These are phyloP conservation scores for Drosophila truncata DNA, from an alignment of 1,140 invertebrate species.

Conservation along the genomic window DNA sequence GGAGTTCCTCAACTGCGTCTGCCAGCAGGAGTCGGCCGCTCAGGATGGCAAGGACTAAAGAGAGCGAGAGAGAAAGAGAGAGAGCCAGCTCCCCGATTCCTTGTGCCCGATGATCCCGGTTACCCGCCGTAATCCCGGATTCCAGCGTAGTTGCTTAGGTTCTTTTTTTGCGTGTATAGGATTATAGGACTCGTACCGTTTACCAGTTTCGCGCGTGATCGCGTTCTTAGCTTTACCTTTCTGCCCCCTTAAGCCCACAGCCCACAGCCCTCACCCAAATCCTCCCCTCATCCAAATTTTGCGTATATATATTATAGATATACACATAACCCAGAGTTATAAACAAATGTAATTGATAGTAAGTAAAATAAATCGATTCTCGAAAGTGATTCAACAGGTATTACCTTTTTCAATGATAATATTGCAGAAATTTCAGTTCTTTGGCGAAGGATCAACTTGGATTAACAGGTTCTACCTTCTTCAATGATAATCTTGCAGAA, in stretches of 20 bases:
- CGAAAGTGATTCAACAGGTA: slow-evolving; percentile 26
- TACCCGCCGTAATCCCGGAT: neutral
- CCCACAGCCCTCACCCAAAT: neutral
- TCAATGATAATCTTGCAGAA: neutral
- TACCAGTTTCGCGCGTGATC: slow-evolving; percentile 33
- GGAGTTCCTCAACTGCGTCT: slow-evolving; percentile 81
- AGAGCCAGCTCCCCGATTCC: neutral
- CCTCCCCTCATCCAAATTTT: slow-evolving; percentile 11
- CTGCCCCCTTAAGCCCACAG: neutral
- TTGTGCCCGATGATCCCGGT: neutral
- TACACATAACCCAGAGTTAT: slow-evolving; percentile 21
- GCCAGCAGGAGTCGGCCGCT: slow-evolving; percentile 86
- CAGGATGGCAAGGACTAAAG: slow-evolving; percentile 93
- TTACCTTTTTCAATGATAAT: neutral
- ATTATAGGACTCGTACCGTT: slow-evolving; percentile 42
- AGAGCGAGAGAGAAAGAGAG: too few species aligned
- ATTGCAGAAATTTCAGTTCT: neutral
- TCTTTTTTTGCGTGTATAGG: slow-evolving; percentile 46
- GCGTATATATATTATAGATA: slow-evolving; percentile 5
- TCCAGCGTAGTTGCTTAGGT: slow-evolving; percentile 35
- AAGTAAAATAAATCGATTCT: slow-evolving; percentile 68
- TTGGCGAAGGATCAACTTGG: neutral
- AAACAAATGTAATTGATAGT: slow-evolving; percentile 49
- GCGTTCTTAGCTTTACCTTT: slow-evolving; percentile 46
- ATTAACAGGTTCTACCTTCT: too few species aligned